Percentiles rank a stretch among this genome's conserved stretches.
Evolutionary conservation across 2,113 vertebrate genomes (phyloP).

Genomic region (Cololabis saira): DNA sequence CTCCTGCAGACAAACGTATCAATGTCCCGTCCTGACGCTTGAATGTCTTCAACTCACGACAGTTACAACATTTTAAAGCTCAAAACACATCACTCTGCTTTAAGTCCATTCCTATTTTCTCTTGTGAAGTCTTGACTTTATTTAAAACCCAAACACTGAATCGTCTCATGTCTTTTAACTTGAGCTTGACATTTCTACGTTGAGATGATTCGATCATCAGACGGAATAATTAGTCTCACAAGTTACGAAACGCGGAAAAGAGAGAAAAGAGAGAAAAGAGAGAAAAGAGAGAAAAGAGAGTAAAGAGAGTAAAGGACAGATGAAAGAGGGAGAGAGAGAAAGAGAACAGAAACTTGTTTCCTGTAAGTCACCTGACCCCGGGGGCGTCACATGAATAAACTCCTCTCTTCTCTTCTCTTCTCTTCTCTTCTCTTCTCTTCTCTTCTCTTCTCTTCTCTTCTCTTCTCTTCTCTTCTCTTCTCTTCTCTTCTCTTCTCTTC

Average conservation of each 20-base stretch:
- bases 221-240: conserved; percentile 12
- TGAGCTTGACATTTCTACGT: not conserved
- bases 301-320: conserved; percentile 14
- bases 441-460: too few species aligned
- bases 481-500: too few species aligned
- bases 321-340: conserved; percentile 20
- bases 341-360: conserved; percentile 68
- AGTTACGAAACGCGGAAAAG: conserved; percentile 30
- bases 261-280: conserved; percentile 14
- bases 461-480: too few species aligned
- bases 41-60: conserved; percentile 64
- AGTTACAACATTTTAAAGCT: too few species aligned
- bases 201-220: not conserved
- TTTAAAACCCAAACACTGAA: not conserved
- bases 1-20: conserved; percentile 48
- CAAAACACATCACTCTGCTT: conserved; percentile 15
- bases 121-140: not conserved
- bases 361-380: conserved; percentile 77
- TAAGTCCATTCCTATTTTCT: not conserved
- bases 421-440: conserved; percentile 14
- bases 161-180: not conserved
- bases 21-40: conserved; percentile 51
- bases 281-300: conserved; percentile 27
- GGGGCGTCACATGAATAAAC: conserved; percentile 69
- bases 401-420: conserved; percentile 40